A percentile compares a stretch with the other conserved stretches of the same genome.
These are phyloP conservation scores for Eleutherodactylus coqui DNA, from an alignment of 2,797 vertebrate species.

Conservation along the genomic window DNA sequence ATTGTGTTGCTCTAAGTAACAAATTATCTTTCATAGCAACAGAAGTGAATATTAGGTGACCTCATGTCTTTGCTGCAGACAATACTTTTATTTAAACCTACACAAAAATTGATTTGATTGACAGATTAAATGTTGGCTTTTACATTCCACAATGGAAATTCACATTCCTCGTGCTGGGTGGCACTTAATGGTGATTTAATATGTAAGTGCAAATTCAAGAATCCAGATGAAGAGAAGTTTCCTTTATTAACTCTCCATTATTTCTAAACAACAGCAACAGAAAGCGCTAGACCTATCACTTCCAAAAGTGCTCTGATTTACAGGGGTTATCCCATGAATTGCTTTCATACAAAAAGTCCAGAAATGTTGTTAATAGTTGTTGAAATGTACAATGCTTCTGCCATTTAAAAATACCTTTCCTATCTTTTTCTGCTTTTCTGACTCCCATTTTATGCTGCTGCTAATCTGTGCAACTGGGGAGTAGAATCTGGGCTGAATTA, in stretches of 20 bases:
- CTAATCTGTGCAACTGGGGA: too few relatives aligned
- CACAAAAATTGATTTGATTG: slow-evolving; percentile 42
- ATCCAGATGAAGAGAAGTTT: neutral
- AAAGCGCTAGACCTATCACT: neutral
- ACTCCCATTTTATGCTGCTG: too few relatives aligned
- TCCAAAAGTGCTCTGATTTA: neutral
- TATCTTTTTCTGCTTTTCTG: too few relatives aligned
- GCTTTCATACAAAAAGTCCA: too few relatives aligned
- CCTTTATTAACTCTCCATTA: neutral
- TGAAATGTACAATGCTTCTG: too few relatives aligned
- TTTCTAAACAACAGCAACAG: neutral
- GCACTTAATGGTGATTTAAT: slow-evolving; percentile 9
- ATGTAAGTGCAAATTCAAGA: slow-evolving; percentile 7
- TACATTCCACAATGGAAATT: slow-evolving; percentile 3
- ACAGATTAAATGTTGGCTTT: slow-evolving; percentile 1
- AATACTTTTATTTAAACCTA: slow-evolving; percentile 3
- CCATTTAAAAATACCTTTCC: too few relatives aligned
- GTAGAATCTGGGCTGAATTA: too few relatives aligned
- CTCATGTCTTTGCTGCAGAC: neutral
- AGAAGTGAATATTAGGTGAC: slow-evolving; percentile 4
- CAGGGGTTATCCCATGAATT: too few relatives aligned
- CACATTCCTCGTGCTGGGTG: slow-evolving; percentile 3
- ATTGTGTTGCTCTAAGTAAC: neutral
- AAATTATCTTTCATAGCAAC: slow-evolving; percentile 6
- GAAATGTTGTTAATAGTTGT: too few relatives aligned